Base-by-base conservation (phyloP, 2,888 invertebrate genomes). In the Drosophila neoperkinsi region DNA sequence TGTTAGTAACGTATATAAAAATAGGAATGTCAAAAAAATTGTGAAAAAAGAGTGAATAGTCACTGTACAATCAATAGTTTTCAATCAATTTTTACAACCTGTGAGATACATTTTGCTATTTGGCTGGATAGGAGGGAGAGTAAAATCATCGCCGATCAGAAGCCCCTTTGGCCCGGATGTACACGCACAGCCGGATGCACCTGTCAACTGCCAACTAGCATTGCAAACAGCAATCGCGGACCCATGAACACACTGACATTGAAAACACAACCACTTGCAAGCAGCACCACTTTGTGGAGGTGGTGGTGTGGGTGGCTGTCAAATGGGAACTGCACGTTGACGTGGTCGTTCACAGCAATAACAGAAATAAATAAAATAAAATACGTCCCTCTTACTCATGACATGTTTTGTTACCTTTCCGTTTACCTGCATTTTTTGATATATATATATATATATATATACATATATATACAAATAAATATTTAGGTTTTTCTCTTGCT, bases 61-160 rank as follows among this genome's bases (percentile, higher is more conserved):
- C 53, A 53, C 67, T 55, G 30, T 60, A 56, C 73, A 73, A 73
- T 75, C 77, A 78, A 77, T 78, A 78, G 71, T 88, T 83, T 83
- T 76, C 88, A 84, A 87, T 87, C 74, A 79, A 87, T 83, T 87
- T 79, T 77, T 79, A 68, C 63, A 74, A 74, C 21, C 41, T 49
- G 43, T 60, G 62, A 77, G 71, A 80, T 68, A 80, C 71, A 77
- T 80, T 80, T 85, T 77, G 65, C 74, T 70, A 59, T 73, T 66
- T 55, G 28, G 7, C 4, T 7, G 18, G 28, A 1, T 52, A 55
- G 33, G n/a, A 21, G 41, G 13, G 49, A 25, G 21, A 1, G 5
- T 13, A 38, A 33, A 59, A 46, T 34, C 43, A 46, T 33, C 34
- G 38, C 51, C 33, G 65, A 46, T 51, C 36, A 52, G 41, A 61